Base-by-base conservation (phyloP, 2,113 vertebrate genomes). In the Takifugu flavidus region DNA sequence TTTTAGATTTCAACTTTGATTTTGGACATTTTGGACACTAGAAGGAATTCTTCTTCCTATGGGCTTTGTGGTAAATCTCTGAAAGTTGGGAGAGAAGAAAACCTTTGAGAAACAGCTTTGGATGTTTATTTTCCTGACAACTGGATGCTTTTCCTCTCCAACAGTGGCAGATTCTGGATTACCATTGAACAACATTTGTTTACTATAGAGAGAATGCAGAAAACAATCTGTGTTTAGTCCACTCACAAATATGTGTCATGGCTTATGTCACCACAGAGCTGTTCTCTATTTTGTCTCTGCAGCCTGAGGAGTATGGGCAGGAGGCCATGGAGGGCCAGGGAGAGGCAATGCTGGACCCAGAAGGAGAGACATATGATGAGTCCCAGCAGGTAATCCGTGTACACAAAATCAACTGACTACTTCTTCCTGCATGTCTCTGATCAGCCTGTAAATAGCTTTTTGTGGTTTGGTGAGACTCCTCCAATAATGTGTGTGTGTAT, bases 301-400 rank as follows among this genome's bases (percentile, higher is more conserved):
- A 98, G 95, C 91, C 95, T 2, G 95, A 96, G 82, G 96, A 98
- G 74, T 92, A 95, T 74, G 96, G 93, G 68, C 95, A 99, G 90
- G 97, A 98, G 89, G 97, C 94, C 72, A 93, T 90, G 59, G 96
- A 98, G 84, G 95, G 93, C 0, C 90, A 95, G 86, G 95, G 92
- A 0, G 94, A 96, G 66, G 93, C 86, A n/a, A 89, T 96, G 89
- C 90, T 95, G 92, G 93, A 96, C 78, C 91, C 94, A 59, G 95
- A 97, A 87, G 93, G 95, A 60, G 94, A 95, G 78, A 93, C 89
- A 88, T 98, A 99, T 75, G 93, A 96, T 73, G 93, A 95, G 51
- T 74, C 91, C 67, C 93, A 94, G 0, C 95, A 96, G 97, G 97
- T 99, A 86, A 91, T 82, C 58, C 49, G 53, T 13, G 64, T 28